A percentile compares a stretch with the other conserved stretches of the same genome.
phyloP scores from a whole-genome alignment of 2,113 vertebrate species.

The Emberiza fucata region DNA sequence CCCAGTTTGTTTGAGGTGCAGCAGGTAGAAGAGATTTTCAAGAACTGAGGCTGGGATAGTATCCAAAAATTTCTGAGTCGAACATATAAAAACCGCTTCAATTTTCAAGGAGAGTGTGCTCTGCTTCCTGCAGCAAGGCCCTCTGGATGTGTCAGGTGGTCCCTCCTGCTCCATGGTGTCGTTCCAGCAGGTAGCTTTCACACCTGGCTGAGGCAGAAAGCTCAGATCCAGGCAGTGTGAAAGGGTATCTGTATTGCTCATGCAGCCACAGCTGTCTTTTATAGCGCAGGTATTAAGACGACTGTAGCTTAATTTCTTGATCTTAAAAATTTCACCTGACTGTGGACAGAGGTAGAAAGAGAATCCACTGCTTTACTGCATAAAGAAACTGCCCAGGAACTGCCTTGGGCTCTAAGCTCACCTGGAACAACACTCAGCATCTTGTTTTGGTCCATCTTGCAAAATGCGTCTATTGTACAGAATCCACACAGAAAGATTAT shows the following conservation, averaged over 20 bases:
- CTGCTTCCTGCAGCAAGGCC: not conserved
- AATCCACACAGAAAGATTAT: not conserved
- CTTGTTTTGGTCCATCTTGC: not conserved
- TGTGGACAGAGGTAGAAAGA: not conserved
- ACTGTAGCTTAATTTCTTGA: not conserved
- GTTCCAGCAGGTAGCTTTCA: not conserved
- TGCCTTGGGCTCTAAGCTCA: not conserved
- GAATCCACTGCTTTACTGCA: not conserved
- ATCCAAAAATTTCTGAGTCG: not conserved
- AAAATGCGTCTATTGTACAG: not conserved
- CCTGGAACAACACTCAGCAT: not conserved
- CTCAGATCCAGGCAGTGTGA: accelerated
- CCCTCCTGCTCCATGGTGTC: accelerated
- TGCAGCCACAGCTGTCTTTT: not conserved
- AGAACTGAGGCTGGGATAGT: not conserved
- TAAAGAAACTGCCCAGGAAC: not conserved
- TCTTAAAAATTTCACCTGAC: not conserved
- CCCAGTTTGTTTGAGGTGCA: not conserved
- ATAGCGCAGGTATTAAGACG: not conserved
- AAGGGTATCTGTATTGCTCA: not conserved
- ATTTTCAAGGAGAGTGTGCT: not conserved
- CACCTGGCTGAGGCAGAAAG: not conserved
- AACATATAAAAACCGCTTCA: not conserved
- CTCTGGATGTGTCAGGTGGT: accelerated
- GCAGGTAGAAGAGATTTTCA: not conserved